These are phyloP conservation scores for Molossus alvarezi DNA, from an alignment of 2,797 vertebrate species.

Conservation along the genomic window DNA sequence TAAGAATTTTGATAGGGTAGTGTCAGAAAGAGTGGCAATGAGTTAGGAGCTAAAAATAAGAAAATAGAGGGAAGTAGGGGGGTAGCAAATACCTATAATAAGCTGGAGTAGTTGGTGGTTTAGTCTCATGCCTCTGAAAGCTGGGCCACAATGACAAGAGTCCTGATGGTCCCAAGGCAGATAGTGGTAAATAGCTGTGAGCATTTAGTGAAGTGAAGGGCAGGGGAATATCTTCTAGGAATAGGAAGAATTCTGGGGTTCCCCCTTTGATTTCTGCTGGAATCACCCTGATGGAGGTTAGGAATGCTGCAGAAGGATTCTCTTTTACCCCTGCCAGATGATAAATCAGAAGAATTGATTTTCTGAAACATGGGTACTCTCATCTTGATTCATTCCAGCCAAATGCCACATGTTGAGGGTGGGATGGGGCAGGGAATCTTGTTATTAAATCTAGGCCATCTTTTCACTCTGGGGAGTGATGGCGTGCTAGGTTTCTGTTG, in stretches of 20 bases:
- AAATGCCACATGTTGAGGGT: background rate
- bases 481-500: background rate
- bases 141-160: background rate
- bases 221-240: background rate
- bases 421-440: background rate
- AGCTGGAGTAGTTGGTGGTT: background rate
- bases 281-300: background rate
- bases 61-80: background rate
- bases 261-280: background rate
- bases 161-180: background rate
- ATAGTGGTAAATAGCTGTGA: conserved; percentile 8
- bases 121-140: conserved; percentile 9
- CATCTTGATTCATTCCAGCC: conserved; percentile 45
- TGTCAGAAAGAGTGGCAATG: conserved; percentile 27
- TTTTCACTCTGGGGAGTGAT: background rate
- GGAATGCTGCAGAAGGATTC: conserved; percentile 14
- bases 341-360: conserved; percentile 14
- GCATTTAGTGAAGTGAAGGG: background rate
- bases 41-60: conserved; percentile 59
- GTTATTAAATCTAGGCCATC: background rate
- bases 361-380: conserved; percentile 4
- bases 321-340: background rate
- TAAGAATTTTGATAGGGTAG: conserved; percentile 6
- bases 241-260: background rate
- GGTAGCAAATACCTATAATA: background rate